Conservation (phyloP, 1,140 invertebrate genomes). For the Oreohelix idahoensis region DNA sequence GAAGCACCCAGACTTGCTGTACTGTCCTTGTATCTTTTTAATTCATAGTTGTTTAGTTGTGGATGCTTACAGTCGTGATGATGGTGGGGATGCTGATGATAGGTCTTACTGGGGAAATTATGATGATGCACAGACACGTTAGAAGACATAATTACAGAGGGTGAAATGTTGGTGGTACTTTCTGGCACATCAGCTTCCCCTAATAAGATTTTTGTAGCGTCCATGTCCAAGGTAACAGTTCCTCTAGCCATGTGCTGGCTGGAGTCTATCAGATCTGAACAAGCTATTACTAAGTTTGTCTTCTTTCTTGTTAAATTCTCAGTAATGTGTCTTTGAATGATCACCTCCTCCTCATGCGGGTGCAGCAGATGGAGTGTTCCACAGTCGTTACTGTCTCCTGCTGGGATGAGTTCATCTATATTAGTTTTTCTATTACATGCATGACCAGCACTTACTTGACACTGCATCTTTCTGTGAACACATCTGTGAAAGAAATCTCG, state of each 20-base stretch:
- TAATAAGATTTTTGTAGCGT: background rate
- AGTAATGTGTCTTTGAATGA: constrained; percentile 74
- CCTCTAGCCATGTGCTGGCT: constrained; percentile 76
- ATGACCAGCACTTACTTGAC: constrained; percentile 21
- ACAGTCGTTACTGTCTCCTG: background rate
- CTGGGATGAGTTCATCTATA: constrained; percentile 3
- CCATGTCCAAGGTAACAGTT: constrained; percentile 66
- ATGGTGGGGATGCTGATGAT: constrained; percentile 44
- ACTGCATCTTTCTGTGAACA: constrained; percentile 37
- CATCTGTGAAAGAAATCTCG: constrained; percentile 70
- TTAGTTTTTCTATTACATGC: constrained; percentile 44
- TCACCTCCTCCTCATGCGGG: constrained; percentile 56
- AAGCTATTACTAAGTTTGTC: constrained; percentile 44
- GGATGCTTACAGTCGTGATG: background rate
- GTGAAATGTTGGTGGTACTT: constrained; percentile 96
- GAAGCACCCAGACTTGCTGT: constrained; percentile 28
- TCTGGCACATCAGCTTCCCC: constrained; percentile 84
- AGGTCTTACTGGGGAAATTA: constrained; percentile 81
- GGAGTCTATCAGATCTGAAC: constrained; percentile 93
- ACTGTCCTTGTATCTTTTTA: constrained; percentile 38
- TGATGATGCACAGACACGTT: constrained; percentile 98
- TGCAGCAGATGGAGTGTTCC: constrained; percentile 70
- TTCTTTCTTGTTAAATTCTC: constrained; percentile 74
- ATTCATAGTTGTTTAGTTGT: constrained; percentile 32
- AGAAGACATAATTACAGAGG: constrained; percentile 84